phyloP scores from a whole-genome alignment of 2,113 vertebrate genomes.

The Plestiodon gilberti region DNA sequence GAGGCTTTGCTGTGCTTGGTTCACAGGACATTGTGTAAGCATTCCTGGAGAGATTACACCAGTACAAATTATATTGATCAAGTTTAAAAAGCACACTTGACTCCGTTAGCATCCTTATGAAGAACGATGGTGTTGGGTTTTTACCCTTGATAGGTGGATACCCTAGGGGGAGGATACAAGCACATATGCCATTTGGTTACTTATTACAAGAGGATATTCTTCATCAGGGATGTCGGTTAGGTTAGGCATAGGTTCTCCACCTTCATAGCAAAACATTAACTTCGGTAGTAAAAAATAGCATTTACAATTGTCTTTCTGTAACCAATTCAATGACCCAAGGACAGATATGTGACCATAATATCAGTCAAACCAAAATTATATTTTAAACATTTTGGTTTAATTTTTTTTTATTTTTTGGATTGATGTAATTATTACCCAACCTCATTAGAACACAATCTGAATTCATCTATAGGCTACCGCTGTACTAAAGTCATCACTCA shows the following conservation, averaged over 20 bases:
- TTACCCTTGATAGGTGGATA: constrained; percentile 53
- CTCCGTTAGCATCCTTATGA: constrained; percentile 47
- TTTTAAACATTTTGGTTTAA: constrained; percentile 29
- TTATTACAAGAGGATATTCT: constrained; percentile 58
- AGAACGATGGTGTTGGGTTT: neutral
- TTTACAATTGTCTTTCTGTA: neutral
- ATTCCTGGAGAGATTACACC: neutral
- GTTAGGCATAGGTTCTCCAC: neutral
- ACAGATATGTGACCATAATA: neutral
- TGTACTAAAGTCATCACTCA: constrained; percentile 1
- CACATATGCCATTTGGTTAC: constrained; percentile 55
- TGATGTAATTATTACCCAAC: neutral
- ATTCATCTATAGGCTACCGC: neutral
- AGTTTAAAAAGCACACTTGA: neutral
- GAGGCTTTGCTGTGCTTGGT: neutral
- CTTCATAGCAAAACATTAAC: neutral
- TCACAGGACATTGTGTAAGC: constrained; percentile 49
- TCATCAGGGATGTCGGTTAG: too few species aligned
- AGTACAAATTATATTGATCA: neutral
- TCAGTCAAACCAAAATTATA: constrained; percentile 4
- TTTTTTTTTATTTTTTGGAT: neutral
- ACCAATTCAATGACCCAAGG: neutral
- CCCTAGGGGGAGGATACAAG: constrained; percentile 49
- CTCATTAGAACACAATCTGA: neutral
- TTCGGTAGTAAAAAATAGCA: neutral